phyloP scores from a whole-genome alignment of 2,113 vertebrate genomes.

The Leptobrachium ailaonicum region DNA sequence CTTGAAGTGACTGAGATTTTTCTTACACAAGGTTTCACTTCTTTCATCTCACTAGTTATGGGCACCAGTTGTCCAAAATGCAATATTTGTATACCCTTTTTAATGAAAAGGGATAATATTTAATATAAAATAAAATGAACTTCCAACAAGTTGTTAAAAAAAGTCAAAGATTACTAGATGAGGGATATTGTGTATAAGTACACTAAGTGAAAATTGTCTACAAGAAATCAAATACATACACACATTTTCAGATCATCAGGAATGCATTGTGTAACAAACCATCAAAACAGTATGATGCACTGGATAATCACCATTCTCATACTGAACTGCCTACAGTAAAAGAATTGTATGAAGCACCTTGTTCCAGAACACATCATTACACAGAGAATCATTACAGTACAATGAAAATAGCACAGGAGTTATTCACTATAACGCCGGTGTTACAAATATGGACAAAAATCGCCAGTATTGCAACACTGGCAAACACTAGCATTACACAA shows the following conservation, averaged over 20 bases:
- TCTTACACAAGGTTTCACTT: slow-evolving; percentile 57
- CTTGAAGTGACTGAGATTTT: slow-evolving; percentile 56
- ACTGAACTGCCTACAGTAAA: slow-evolving; percentile 64
- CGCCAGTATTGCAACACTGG: too few species aligned
- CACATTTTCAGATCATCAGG: slow-evolving; percentile 42
- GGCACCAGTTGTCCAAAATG: slow-evolving; percentile 56
- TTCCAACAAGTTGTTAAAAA: slow-evolving; percentile 71
- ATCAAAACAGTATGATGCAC: background rate
- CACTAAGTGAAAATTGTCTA: slow-evolving; percentile 69
- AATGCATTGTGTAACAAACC: background rate
- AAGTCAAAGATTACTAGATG: slow-evolving; percentile 65
- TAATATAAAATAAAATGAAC: slow-evolving; percentile 54
- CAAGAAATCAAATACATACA: slow-evolving; percentile 55
- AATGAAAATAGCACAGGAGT: slow-evolving; percentile 56
- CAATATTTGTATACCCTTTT: slow-evolving; percentile 49
- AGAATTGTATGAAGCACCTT: slow-evolving; percentile 54
- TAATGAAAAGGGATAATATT: slow-evolving; percentile 60
- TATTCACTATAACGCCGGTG: too few species aligned
- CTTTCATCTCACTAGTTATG: slow-evolving; percentile 52
- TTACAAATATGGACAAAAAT: too few species aligned
- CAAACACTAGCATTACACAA: too few species aligned
- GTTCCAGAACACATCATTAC: slow-evolving; percentile 30
- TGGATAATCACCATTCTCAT: background rate
- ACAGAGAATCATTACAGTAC: slow-evolving; percentile 65
- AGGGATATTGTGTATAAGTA: slow-evolving; percentile 71